Percentiles rank a stretch among this genome's conserved stretches.
Conservation (phyloP, 2,113 vertebrate species). For the Myrmecophaga tridactyla region DNA sequence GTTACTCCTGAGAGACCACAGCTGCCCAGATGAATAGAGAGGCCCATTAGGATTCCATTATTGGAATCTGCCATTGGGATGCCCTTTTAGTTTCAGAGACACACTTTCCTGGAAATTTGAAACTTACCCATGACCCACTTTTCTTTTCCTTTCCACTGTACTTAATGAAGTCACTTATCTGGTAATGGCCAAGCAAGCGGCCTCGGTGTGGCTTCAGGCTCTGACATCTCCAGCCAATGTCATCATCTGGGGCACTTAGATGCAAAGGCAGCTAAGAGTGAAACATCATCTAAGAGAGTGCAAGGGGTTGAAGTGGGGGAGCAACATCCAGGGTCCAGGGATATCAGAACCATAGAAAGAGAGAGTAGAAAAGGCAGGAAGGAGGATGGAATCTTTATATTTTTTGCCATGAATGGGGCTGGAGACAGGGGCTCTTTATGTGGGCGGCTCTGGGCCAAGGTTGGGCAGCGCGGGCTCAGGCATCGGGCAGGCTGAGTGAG, state of each 20-base stretch:
- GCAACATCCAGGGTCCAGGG: not conserved
- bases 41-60: not conserved
- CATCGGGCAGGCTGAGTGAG: not conserved
- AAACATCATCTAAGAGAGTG: not conserved
- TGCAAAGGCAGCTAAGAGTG: not conserved
- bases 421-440: not conserved
- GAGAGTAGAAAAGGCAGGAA: not conserved
- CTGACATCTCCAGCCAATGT: not conserved
- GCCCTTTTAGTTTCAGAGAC: not conserved
- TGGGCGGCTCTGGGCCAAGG: not conserved
- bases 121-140: not conserved
- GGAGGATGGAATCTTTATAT: not conserved
- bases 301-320: not conserved
- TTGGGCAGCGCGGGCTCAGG: not conserved
- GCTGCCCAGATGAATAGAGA: not conserved
- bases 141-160: not conserved
- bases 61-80: not conserved
- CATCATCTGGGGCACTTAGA: not conserved
- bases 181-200: not conserved
- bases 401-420: not conserved
- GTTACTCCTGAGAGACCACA: conserved; percentile 6
- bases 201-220: not conserved
- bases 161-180: not conserved
- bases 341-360: not conserved
- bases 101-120: not conserved